Base-by-base conservation (phyloP, 2,113 vertebrate species). In the Rattus norvegicus region DNA sequence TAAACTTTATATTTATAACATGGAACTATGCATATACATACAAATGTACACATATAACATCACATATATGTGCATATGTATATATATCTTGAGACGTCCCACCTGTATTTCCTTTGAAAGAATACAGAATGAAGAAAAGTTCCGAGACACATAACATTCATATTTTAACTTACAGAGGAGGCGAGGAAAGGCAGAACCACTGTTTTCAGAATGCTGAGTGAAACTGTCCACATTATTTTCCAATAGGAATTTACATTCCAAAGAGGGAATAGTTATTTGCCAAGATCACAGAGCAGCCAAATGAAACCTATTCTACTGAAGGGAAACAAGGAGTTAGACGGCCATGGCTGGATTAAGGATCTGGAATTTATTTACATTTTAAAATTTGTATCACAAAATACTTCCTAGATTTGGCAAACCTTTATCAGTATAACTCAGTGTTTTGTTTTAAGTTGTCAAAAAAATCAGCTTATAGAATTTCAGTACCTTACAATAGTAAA, bases 301-400 rank as follows among this genome's bases (percentile, higher is more conserved):
- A 63, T 19, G 20, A 96, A 67, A 77, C 3, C 16, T 17, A 86
- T 2, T 83, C 24, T 4, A 56, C 3, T 33, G 73, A 90, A 43
- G 6, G 16, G 39, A 86, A 28, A 56, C 39, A 79, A 36, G 1
- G 5, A 95, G 8, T 73, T n/a, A 85, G 77, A 83, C 73, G 54
- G 86, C 33, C 52, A 80, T 47, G 33, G n/a, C 4, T 86, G 19
- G 79, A 85, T 39, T 65, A 81, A 47, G 28, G 43, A 86, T 92
- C 67, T 80, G 67, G 36, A 96, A 81, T 70, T 76, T 54, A 76
- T 94, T 93, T 84, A 59, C 14, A 67, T 73, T 87, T 88, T 88
- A 33, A 88, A 83, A 61, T 84, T 79, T 43, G n/a, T 83, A 63
- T 91, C 61, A 67, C 11, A 56, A 26, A 63, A 88, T 28, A 2